Conservation (phyloP, 2,113 vertebrate genomes). For the Pseudopodoces humilis region DNA sequence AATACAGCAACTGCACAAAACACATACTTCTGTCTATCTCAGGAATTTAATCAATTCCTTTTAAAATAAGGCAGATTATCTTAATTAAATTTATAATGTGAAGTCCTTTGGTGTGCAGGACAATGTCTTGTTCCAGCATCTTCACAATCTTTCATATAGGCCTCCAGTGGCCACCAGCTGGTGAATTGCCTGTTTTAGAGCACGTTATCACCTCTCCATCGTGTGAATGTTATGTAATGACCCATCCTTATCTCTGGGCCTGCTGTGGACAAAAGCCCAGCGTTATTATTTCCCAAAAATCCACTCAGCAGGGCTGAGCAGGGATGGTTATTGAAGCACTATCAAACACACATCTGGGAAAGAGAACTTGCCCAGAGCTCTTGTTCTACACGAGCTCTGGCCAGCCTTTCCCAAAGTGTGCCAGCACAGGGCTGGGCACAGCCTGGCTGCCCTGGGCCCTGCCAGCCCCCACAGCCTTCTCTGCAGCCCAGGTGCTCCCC, state of each 20-base stretch:
- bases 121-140: neutral
- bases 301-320: neutral
- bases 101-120: neutral
- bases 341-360: neutral
- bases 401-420: neutral
- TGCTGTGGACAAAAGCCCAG: neutral
- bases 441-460: neutral
- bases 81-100: neutral
- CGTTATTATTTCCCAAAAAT: neutral
- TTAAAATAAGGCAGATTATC: neutral
- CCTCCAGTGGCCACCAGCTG: neutral
- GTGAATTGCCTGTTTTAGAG: neutral
- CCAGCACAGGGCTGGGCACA: neutral
- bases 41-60: neutral
- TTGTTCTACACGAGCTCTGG: neutral
- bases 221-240: neutral
- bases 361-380: neutral
- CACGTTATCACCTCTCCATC: neutral
- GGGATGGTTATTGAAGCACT: neutral
- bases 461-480: neutral
- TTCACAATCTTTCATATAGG: neutral
- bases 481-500: neutral
- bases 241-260: neutral
- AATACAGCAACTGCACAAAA: neutral
- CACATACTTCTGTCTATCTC: neutral